A percentile compares a stretch with the other conserved stretches of the same genome.
Evolutionary conservation across 2,113 vertebrate species (phyloP).

Genomic region (Dolichotis patagonum): DNA sequence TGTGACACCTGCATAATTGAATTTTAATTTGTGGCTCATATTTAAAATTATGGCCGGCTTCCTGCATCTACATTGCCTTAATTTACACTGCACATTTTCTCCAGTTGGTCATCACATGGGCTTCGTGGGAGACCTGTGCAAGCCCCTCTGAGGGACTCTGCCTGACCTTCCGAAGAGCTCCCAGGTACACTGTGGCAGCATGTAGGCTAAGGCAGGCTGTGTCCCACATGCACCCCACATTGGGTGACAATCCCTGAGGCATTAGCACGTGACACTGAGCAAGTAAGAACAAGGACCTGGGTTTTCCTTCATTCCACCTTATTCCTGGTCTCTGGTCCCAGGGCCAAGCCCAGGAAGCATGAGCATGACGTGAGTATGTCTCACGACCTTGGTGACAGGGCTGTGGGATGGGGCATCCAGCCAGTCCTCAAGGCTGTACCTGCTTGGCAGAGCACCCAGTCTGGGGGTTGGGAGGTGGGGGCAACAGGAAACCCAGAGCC

Average conservation of each 20-base stretch:
- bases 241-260: neutral
- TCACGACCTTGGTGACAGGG: neutral
- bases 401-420: neutral
- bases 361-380: rapidly evolving
- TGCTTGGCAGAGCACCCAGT: neutral
- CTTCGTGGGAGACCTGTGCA: neutral
- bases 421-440: neutral
- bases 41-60: neutral
- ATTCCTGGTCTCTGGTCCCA: neutral
- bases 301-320: neutral
- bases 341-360: neutral
- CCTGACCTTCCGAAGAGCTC: neutral
- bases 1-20: neutral
- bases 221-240: neutral
- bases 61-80: neutral
- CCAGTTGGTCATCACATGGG: neutral
- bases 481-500: neutral
- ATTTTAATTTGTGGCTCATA: constrained; percentile 23
- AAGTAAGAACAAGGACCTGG: neutral
- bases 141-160: neutral
- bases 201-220: neutral
- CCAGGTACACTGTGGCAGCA: neutral
- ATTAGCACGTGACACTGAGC: neutral
- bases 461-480: neutral
- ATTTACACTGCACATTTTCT: neutral